Evolutionary conservation across 2,888 invertebrate genomes (phyloP), one percentile per base, ranked within the genome.

Genomic region (Merodon equestris): DNA sequence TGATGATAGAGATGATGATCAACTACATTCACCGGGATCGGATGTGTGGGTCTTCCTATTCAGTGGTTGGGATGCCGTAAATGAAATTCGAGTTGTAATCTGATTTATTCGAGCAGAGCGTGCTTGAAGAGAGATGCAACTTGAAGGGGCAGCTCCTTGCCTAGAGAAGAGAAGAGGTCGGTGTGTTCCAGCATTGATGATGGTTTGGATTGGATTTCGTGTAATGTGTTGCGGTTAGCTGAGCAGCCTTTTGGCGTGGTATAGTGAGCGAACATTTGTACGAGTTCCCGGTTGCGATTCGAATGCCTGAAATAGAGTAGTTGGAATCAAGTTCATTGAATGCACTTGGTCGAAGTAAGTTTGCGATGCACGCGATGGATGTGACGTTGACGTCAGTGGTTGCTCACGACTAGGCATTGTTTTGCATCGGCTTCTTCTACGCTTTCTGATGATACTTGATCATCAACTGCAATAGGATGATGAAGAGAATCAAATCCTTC

Each of bases 191-290:
- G n/a, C 40, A 3, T 2, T n/a, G 40, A 19, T 79, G 68, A 64
- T 50, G 50, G 14, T 63, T 73, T 63, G 67, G 68, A 68, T 74
- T 74, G 68, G 58, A 68, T 79, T 79, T 79, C 77, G 63, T 74
- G 73, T 64, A 63, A 74, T 74, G 54, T 50, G 68, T 79, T 79
- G 77, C 73, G 77, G 77, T 79, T 64, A 50, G 63, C 50, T 79
- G 77, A 44, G 67, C 73, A 79, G 67, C 67, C 77, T 79, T 68
- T 60, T 57, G 61, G 61, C 48, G 51, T 56, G 51, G 61, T 38
- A 48, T 19, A 47, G 19, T n/a, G 58, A 45, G 50, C 50, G 45
- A 19, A 60, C 74, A 53, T 57, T 36, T 47, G 53, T 36, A 36
- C 51, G 40, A 63, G 56, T 51, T 68, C 48, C 38, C 47, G 54